phyloP scores from a whole-genome alignment of 2,888 invertebrate genomes.

The Lasioglossum zephyrum region DNA sequence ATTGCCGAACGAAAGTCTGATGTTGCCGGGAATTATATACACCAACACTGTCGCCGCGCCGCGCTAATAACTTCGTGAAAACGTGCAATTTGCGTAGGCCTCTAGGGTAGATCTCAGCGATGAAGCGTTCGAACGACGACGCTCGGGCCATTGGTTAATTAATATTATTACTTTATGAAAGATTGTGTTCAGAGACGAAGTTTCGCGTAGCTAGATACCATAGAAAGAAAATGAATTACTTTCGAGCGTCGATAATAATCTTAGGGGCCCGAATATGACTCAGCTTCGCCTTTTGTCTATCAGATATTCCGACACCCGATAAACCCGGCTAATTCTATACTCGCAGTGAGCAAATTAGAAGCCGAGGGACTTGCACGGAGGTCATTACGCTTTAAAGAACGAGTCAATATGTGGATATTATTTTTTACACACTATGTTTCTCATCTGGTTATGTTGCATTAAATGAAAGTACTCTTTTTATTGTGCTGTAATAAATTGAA shows the following conservation, averaged over 20 bases:
- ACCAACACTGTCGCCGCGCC: not conserved
- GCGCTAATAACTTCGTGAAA: slow-evolving; percentile 22
- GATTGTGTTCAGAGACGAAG: not conserved
- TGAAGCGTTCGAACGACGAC: not conserved
- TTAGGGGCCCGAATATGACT: not conserved
- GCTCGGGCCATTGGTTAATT: not conserved
- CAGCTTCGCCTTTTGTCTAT: not conserved
- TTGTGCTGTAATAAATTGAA: no score
- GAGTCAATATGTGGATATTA: not conserved
- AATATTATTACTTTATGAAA: not conserved
- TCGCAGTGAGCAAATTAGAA: not conserved
- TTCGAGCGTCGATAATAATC: not conserved
- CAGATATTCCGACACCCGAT: not conserved
- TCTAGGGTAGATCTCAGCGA: not conserved
- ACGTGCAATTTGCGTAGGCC: not conserved
- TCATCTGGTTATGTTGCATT: not conserved
- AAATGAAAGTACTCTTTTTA: not conserved
- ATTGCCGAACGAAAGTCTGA: slow-evolving; percentile 38
- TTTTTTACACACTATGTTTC: not conserved
- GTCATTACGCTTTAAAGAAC: not conserved
- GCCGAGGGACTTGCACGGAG: not conserved
- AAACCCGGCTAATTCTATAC: not conserved
- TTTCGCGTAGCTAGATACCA: not conserved
- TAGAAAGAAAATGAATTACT: not conserved
- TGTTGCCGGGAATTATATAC: not conserved